These are phyloP conservation scores for Melieria crassipennis DNA, from an alignment of 2,888 invertebrate species.

Conservation along the genomic window DNA sequence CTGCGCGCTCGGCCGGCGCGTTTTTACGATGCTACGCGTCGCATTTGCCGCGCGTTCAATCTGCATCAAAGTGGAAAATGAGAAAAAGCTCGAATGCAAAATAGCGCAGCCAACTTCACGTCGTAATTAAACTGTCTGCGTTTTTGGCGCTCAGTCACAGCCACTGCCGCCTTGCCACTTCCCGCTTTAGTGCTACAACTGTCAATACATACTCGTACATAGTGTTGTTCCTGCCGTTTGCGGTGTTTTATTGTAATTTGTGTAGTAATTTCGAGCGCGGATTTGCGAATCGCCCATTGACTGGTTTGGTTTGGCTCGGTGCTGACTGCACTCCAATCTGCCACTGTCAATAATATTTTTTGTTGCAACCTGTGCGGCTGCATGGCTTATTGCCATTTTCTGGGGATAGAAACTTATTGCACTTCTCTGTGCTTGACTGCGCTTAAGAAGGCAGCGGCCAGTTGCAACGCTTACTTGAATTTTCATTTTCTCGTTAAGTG, in stretches of 20 bases:
- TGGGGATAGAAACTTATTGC: too few relatives aligned
- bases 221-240: not conserved
- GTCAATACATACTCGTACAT: constrained; percentile 6
- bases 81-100: constrained; percentile 40
- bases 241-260: constrained; percentile 2
- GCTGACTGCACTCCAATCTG: too few relatives aligned
- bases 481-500: too few relatives aligned
- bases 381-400: too few relatives aligned
- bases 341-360: too few relatives aligned
- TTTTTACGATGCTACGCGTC: not conserved
- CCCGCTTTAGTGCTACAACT: constrained; percentile 47
- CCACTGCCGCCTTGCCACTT: too few relatives aligned
- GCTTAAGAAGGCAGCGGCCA: too few relatives aligned
- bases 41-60: constrained; percentile 52
- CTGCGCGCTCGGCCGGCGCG: not conserved
- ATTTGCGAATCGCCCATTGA: not conserved
- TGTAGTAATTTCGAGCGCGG: not conserved
- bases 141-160: constrained; percentile 41
- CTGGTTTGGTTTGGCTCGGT: not conserved
- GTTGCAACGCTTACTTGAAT: too few relatives aligned
- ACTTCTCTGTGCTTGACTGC: too few relatives aligned
- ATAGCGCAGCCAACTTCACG: constrained; percentile 49
- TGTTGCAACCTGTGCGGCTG: too few relatives aligned
- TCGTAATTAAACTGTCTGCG: constrained; percentile 58
- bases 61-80: constrained; percentile 48